These are phyloP conservation scores for Sebastes iracundus DNA, from an alignment of 2,797 vertebrate genomes.

Conservation along the genomic window DNA sequence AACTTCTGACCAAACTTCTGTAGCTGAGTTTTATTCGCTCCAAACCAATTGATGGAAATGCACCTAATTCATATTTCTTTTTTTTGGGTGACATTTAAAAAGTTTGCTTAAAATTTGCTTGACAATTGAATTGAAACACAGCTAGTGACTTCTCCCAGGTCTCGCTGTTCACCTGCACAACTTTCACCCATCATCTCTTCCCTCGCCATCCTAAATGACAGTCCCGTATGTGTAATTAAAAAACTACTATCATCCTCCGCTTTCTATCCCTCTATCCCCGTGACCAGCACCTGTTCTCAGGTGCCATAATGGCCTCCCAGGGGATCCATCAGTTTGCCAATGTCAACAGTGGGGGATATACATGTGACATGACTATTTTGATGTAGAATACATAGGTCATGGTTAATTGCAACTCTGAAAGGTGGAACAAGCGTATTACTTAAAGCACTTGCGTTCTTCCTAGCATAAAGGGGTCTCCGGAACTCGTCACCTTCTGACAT, in stretches of 20 bases:
- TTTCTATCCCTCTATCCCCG: neutral
- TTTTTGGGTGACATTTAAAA: neutral
- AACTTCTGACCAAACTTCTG: too few relatives aligned
- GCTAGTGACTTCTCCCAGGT: neutral
- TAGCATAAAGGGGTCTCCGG: neutral
- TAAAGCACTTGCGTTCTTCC: neutral
- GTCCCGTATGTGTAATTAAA: slow-evolving; percentile 42
- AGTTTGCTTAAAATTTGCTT: too few relatives aligned
- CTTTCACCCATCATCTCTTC: neutral
- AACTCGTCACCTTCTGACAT: neutral
- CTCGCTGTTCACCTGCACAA: neutral
- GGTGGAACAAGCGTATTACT: neutral
- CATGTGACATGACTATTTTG: neutral
- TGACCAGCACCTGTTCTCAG: slow-evolving; percentile 42
- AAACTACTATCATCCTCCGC: slow-evolving; percentile 6
- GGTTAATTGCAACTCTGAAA: neutral
- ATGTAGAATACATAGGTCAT: neutral
- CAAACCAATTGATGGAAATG: neutral
- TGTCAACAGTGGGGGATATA: slow-evolving; percentile 19
- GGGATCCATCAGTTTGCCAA: slow-evolving; percentile 4
- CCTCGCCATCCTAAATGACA: neutral
- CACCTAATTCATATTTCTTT: neutral
- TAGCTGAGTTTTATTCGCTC: neutral
- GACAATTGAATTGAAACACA: too few relatives aligned
- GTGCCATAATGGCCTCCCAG: slow-evolving; percentile 26